Evolutionary conservation across 1,140 invertebrate genomes (phyloP).

Genomic region (Acyrthosiphon pisum): DNA sequence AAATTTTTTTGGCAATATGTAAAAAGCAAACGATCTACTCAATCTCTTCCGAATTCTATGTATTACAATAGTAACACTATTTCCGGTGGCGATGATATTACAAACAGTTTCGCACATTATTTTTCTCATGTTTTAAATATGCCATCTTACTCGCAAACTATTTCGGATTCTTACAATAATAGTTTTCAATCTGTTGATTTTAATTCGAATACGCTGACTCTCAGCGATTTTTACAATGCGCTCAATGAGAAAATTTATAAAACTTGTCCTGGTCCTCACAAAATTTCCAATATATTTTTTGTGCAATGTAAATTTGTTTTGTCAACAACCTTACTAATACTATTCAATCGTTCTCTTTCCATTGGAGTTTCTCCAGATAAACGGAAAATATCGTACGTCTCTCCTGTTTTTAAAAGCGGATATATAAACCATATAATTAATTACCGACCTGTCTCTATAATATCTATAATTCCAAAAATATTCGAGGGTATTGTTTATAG

Average conservation of each 20-base stretch:
- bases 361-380: too few species aligned
- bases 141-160: background rate
- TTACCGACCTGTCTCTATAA: too few species aligned
- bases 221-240: slow-evolving; percentile 4
- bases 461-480: too few species aligned
- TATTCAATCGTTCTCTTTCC: too few species aligned
- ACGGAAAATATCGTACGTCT: too few species aligned
- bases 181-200: slow-evolving; percentile 30
- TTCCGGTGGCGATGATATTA: slow-evolving; percentile 22
- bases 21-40: slow-evolving; percentile 12
- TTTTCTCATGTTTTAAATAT: slow-evolving; percentile 26
- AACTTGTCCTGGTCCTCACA: slow-evolving; percentile 59
- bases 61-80: slow-evolving; percentile 32
- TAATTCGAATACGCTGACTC: background rate
- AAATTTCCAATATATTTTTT: slow-evolving; percentile 32
- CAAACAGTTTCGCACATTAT: background rate
- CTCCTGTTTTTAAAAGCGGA: too few species aligned
- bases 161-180: slow-evolving; percentile 21
- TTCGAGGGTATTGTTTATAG: too few species aligned
- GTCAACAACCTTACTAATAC: slow-evolving; percentile 20
- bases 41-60: slow-evolving; percentile 16
- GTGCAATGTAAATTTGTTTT: slow-evolving; percentile 45
- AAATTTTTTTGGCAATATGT: slow-evolving; percentile 29
- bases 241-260: background rate
- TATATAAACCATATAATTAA: too few species aligned